Percentiles rank a stretch among this genome's conserved stretches.
phyloP scores from a whole-genome alignment of 1,140 invertebrate genomes.

The Glomeris maerens region DNA sequence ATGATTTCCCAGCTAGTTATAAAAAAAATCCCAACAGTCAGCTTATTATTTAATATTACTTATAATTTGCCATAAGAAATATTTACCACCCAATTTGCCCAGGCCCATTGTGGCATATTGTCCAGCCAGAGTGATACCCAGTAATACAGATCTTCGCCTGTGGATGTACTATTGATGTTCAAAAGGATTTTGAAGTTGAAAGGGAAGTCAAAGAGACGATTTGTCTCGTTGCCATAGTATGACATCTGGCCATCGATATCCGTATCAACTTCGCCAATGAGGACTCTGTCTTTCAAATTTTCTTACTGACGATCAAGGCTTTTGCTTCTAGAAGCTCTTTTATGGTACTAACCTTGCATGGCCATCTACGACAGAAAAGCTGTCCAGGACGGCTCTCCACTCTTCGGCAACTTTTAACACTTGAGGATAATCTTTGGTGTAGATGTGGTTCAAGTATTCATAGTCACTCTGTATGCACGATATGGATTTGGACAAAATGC shows the following conservation, averaged over 20 bases:
- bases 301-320: too few species aligned
- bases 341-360: constrained; percentile 16
- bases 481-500: too few species aligned
- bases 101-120: background rate
- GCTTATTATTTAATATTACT: background rate
- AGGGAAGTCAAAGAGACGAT: constrained; percentile 24
- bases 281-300: too few species aligned
- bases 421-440: constrained; percentile 40
- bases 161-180: too few species aligned
- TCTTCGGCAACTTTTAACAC: constrained; percentile 44
- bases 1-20: constrained; percentile 22
- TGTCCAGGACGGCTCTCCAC: constrained; percentile 46
- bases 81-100: constrained; percentile 3
- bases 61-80: background rate
- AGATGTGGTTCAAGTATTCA: constrained; percentile 44
- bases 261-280: constrained; percentile 25
- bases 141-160: too few species aligned
- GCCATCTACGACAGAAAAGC: constrained; percentile 45
- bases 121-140: background rate
- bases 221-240: constrained; percentile 23
- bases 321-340: constrained; percentile 18
- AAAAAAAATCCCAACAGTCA: background rate
- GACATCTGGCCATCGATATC: constrained; percentile 17
- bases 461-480: constrained; percentile 41
- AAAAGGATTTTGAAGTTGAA: constrained; percentile 46